Evolutionary conservation across 2,113 vertebrate genomes (phyloP).

Genomic region (Rhineura floridana): DNA sequence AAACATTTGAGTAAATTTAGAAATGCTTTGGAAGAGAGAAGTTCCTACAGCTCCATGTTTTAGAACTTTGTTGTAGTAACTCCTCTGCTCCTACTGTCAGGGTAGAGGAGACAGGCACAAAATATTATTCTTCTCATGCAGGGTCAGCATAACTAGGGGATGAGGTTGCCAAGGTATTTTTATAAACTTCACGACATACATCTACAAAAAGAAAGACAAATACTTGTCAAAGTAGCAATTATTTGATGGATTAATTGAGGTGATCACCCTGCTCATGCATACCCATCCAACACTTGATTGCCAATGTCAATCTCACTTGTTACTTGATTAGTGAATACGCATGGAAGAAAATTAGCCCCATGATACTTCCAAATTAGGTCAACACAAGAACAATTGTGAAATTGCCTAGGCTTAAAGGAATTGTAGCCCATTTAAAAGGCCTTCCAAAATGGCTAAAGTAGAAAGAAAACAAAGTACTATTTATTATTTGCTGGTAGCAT

Average conservation of each 20-base stretch:
- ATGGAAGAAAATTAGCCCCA: conserved; percentile 34
- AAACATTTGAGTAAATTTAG: neutral
- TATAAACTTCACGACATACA: conserved; percentile 11
- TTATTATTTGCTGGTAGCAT: neutral
- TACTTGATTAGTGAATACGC: conserved; percentile 33
- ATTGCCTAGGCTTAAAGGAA: neutral
- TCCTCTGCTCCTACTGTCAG: neutral
- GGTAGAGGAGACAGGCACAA: neutral
- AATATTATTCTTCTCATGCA: neutral
- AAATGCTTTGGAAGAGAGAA: neutral
- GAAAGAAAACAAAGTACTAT: neutral
- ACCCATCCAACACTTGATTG: conserved; percentile 24
- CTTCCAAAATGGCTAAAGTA: neutral
- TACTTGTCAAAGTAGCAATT: conserved; percentile 32
- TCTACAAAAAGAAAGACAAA: conserved; percentile 20
- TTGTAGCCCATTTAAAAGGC: neutral
- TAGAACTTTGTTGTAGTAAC: neutral
- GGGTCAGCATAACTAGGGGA: neutral
- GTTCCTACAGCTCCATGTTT: neutral
- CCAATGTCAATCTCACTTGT: conserved; percentile 15
- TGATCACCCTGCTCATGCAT: conserved; percentile 11
- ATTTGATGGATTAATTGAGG: conserved; percentile 34
- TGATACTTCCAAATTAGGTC: conserved; percentile 15
- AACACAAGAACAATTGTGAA: neutral
- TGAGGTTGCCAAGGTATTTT: conserved; percentile 16